Conservation (phyloP, 2,797 vertebrate genomes). For the Notoglanidium macrostoma region DNA sequence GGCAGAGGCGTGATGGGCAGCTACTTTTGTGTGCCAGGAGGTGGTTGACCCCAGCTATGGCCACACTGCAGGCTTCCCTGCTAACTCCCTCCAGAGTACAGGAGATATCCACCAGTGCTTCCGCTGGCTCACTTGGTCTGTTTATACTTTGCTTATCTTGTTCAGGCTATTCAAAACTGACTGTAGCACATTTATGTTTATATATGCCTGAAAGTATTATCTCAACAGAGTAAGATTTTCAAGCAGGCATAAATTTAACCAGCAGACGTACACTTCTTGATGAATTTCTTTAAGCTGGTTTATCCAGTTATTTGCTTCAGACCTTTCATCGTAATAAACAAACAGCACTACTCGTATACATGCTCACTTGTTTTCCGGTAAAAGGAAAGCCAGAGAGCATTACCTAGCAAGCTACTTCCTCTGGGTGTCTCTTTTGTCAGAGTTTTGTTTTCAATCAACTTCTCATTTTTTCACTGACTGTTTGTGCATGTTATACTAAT, state of each 20-base stretch:
- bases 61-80: constrained; percentile 58
- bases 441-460: constrained; percentile 21
- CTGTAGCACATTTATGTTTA: neutral
- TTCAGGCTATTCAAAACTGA: neutral
- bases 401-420: constrained; percentile 44
- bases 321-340: neutral
- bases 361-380: constrained; percentile 19
- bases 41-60: constrained; percentile 60
- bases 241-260: neutral
- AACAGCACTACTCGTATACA: neutral
- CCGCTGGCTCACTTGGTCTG: constrained; percentile 37
- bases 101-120: constrained; percentile 34
- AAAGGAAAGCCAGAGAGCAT: constrained; percentile 34
- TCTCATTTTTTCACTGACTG: constrained; percentile 12
- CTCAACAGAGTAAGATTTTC: neutral
- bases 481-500: neutral
- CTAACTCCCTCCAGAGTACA: constrained; percentile 41
- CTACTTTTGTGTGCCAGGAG: constrained; percentile 56
- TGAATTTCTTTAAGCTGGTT: neutral
- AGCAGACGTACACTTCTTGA: neutral
- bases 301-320: neutral
- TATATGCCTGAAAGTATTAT: neutral
- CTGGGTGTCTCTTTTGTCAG: constrained; percentile 5
- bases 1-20: constrained; percentile 47
- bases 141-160: neutral